Conservation (phyloP, 2,113 vertebrate species). For the Synodontis membranacea region DNA sequence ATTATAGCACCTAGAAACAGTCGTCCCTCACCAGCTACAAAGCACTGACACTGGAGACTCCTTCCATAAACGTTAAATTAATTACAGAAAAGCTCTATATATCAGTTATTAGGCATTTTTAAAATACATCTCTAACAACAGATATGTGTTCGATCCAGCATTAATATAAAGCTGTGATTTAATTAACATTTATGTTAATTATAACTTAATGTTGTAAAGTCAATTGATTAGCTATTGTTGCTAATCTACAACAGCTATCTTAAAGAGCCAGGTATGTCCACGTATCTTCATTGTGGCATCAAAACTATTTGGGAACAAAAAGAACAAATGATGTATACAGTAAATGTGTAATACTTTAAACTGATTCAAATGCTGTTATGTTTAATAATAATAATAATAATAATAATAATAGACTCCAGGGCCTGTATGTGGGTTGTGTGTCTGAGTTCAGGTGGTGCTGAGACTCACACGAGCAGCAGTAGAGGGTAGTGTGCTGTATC, state of each 20-base stretch:
- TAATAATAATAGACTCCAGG: background rate
- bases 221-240: background rate
- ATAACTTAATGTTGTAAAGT: too few species aligned
- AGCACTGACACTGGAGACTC: background rate
- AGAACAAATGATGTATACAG: background rate
- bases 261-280: background rate
- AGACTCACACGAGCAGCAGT: conserved; percentile 89
- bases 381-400: background rate
- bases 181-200: too few species aligned
- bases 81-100: background rate
- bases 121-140: too few species aligned
- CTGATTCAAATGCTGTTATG: background rate
- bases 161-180: background rate
- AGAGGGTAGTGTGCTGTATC: conserved; percentile 85
- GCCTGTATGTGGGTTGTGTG: background rate
- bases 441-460: background rate
- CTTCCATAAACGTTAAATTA: background rate
- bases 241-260: too few species aligned
- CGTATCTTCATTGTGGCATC: background rate
- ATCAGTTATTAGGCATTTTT: background rate
- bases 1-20: background rate
- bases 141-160: too few species aligned
- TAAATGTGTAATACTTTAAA: background rate
- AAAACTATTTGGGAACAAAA: background rate
- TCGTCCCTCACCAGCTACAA: background rate